Conservation (phyloP, 1,140 invertebrate species). For the Megalonaias nervosa region DNA sequence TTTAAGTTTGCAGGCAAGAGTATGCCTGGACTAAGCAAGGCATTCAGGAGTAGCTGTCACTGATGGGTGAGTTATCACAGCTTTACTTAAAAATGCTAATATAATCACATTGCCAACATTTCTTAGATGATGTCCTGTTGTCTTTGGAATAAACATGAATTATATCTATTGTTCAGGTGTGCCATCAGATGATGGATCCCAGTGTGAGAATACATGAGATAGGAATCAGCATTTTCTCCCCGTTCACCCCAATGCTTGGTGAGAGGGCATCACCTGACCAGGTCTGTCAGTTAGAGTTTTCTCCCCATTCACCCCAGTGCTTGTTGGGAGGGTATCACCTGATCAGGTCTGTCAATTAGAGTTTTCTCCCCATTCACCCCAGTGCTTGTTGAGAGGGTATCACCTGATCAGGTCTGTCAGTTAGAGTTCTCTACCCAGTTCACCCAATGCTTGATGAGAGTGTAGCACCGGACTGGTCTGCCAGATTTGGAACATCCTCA, state of each 20-base stretch:
- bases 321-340: conserved; percentile 78
- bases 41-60: too few species aligned
- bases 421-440: conserved; percentile 83
- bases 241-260: conserved; percentile 91
- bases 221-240: conserved; percentile 82
- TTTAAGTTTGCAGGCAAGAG: too few species aligned
- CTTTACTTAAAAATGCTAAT: too few species aligned
- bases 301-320: not conserved
- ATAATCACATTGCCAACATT: too few species aligned
- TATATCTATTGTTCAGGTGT: conserved; percentile 75
- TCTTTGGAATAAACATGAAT: too few species aligned
- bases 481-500: too few species aligned
- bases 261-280: conserved; percentile 83
- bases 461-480: conserved; percentile 77
- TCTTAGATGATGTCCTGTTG: too few species aligned
- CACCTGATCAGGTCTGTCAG: conserved; percentile 77
- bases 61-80: too few species aligned
- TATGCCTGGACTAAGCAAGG: too few species aligned
- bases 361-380: conserved; percentile 87
- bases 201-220: conserved; percentile 78
- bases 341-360: conserved; percentile 77
- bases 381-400: conserved; percentile 88
- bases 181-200: conserved; percentile 78
- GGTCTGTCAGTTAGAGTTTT: conserved; percentile 66
- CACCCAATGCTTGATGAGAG: conserved; percentile 89